These are phyloP conservation scores for Nyctibius bracteatus DNA, from an alignment of 2,113 vertebrate species.

Conservation along the genomic window DNA sequence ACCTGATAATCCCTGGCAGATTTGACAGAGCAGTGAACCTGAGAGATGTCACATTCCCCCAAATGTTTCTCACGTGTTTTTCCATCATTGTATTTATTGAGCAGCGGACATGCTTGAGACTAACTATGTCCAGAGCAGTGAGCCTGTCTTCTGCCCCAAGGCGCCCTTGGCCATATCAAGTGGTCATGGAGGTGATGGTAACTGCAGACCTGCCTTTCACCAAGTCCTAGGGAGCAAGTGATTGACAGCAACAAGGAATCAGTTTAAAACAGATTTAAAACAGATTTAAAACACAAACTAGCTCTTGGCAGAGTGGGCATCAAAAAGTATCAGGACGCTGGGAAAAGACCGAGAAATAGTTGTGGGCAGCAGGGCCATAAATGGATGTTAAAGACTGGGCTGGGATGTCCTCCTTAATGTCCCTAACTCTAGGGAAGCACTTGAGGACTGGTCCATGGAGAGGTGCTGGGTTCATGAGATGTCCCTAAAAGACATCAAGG, in stretches of 20 bases:
- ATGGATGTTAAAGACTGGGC: background rate
- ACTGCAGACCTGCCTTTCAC: background rate
- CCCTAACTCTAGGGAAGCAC: background rate
- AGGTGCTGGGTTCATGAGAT: background rate
- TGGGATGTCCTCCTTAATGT: background rate
- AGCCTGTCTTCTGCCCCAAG: background rate
- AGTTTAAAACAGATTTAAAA: background rate
- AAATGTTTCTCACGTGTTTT: background rate
- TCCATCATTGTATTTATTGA: background rate
- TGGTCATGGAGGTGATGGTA: background rate
- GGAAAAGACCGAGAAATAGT: background rate
- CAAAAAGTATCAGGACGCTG: background rate
- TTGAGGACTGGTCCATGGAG: rapidly evolving
- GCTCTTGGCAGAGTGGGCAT: background rate
- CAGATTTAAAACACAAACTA: rapidly evolving
- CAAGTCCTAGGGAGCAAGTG: background rate
- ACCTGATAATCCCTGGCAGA: background rate
- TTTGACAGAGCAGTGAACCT: background rate
- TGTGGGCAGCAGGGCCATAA: background rate
- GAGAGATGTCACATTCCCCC: background rate
- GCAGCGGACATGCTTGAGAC: background rate
- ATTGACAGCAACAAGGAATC: background rate
- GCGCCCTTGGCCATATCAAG: background rate
- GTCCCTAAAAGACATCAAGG: background rate
- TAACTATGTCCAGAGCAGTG: background rate